Percentiles rank a stretch among this genome's conserved stretches.
phyloP scores from a whole-genome alignment of 2,113 vertebrate genomes.

The Salvelinus namaycush region DNA sequence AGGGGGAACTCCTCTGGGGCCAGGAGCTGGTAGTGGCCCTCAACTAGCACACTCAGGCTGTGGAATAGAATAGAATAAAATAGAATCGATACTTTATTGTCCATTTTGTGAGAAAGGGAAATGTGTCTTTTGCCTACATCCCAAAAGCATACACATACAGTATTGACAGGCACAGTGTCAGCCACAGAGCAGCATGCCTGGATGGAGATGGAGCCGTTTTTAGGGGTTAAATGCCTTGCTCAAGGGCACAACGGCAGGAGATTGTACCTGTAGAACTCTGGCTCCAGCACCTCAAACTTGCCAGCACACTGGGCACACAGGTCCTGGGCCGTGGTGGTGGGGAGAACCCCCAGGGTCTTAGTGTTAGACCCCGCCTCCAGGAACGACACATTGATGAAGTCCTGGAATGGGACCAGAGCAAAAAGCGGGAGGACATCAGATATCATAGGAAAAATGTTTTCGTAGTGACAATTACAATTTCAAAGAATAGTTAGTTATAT shows the following conservation, averaged over 20 bases:
- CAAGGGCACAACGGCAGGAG: too few species aligned
- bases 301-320: slow-evolving; percentile 84
- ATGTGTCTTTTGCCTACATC: too few species aligned
- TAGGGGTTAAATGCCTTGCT: too few species aligned
- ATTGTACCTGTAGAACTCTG: slow-evolving; percentile 33
- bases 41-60: slow-evolving; percentile 80
- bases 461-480: too few species aligned
- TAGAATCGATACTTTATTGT: too few species aligned
- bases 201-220: too few species aligned
- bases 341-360: slow-evolving; percentile 84
- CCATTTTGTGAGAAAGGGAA: too few species aligned
- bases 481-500: too few species aligned
- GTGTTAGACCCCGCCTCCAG: slow-evolving; percentile 77
- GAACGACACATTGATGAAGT: slow-evolving; percentile 91
- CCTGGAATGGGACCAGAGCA: slow-evolving; percentile 64
- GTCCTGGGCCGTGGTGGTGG: slow-evolving; percentile 74
- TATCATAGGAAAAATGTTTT: fast-evolving
- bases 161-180: too few species aligned
- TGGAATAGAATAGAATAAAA: slow-evolving; percentile 53
- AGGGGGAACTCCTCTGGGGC: slow-evolving; percentile 82
- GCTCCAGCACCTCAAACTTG: slow-evolving; percentile 81
- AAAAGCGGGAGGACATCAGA: too few species aligned
- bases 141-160: too few species aligned
- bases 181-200: too few species aligned
- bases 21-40: slow-evolving; percentile 75